These are phyloP conservation scores for Periophthalmodon schlosseri DNA, from an alignment of 2,113 vertebrate species.

Conservation along the genomic window DNA sequence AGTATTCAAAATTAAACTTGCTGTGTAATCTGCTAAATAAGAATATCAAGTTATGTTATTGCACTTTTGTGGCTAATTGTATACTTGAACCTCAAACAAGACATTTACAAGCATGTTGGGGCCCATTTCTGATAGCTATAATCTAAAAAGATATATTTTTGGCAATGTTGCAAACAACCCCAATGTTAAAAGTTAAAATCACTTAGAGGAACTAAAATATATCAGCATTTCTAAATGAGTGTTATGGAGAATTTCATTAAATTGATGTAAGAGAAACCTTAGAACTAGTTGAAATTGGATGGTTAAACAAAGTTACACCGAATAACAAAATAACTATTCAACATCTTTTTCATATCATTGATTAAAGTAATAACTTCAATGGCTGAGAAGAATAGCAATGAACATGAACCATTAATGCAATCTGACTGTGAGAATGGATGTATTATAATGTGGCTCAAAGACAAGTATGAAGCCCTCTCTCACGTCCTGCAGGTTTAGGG, in stretches of 20 bases:
- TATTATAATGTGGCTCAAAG: conserved; percentile 30
- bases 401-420: not conserved
- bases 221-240: not conserved
- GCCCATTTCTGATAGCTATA: too few relatives aligned
- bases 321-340: not conserved
- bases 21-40: too few relatives aligned
- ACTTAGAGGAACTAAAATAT: not conserved
- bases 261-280: not conserved
- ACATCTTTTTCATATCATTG: not conserved
- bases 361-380: not conserved
- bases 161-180: too few relatives aligned
- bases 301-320: not conserved
- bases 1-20: too few relatives aligned
- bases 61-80: not conserved
- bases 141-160: too few relatives aligned
- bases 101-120: too few relatives aligned
- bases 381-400: conserved; percentile 21
- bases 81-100: not conserved
- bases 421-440: too few relatives aligned
- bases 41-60: too few relatives aligned
- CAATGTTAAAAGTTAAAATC: too few relatives aligned
- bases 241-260: not conserved
- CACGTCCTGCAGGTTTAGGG: conserved; percentile 67
- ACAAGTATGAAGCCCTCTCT: conserved; percentile 56
- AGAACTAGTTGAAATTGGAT: not conserved